phyloP scores from a whole-genome alignment of 2,797 vertebrate species.

The Rhynchonycteris naso region DNA sequence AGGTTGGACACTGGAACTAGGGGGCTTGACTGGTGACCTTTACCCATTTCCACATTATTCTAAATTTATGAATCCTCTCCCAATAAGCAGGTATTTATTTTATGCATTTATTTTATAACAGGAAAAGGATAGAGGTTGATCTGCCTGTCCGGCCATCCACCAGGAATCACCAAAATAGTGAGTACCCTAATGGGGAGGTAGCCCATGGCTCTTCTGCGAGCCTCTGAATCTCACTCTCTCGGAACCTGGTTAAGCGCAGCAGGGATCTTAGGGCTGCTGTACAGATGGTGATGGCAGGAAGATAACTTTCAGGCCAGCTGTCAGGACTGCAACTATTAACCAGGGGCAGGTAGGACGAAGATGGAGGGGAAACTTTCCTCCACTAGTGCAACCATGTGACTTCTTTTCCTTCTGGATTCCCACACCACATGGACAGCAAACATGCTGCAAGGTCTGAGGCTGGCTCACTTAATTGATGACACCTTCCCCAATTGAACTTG shows the following conservation, averaged over 20 bases:
- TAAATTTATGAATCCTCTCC: neutral
- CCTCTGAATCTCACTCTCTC: neutral
- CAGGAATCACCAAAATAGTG: neutral
- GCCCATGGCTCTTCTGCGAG: neutral
- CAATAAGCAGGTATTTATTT: neutral
- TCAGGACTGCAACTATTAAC: neutral
- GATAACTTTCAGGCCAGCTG: neutral
- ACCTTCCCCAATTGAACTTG: neutral
- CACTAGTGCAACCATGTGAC: accelerated
- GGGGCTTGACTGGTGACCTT: neutral
- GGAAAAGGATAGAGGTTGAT: neutral
- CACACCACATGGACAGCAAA: neutral
- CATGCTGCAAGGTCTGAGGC: neutral
- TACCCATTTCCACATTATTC: neutral
- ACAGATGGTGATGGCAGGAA: neutral
- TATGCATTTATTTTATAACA: neutral
- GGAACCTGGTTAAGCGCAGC: neutral
- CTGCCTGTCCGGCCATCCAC: neutral
- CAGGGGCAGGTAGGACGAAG: neutral
- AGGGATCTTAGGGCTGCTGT: neutral
- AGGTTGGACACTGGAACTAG: neutral
- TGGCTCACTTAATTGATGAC: neutral
- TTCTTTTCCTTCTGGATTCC: neutral
- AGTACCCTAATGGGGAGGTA: neutral
- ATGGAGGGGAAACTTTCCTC: neutral